Conservation (phyloP, 2,113 vertebrate species). For the Phylloscopus whistleri region DNA sequence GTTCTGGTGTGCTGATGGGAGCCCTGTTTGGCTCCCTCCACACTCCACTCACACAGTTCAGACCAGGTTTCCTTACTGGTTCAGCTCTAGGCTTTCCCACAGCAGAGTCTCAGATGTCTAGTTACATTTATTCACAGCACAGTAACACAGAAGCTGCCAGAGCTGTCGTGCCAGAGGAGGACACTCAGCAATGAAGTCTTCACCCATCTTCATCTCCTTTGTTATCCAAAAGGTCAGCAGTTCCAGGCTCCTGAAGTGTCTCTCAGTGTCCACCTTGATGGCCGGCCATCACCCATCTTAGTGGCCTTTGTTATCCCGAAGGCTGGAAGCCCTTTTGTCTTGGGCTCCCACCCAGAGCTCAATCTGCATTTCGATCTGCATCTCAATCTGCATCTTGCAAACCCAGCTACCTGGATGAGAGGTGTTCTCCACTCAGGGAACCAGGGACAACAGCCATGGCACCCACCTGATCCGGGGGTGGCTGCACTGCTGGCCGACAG, state of each 20-base stretch:
- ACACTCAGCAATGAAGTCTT: not conserved
- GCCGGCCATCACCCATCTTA: rapidly evolving
- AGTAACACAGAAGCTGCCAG: not conserved
- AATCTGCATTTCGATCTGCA: not conserved
- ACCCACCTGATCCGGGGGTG: not conserved
- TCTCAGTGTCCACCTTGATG: too few species aligned
- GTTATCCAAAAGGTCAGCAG: not conserved
- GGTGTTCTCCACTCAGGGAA: not conserved
- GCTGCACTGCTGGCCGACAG: not conserved
- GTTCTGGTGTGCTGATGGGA: rapidly evolving
- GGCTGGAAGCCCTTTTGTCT: not conserved
- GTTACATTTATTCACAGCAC: not conserved
- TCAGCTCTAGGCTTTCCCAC: not conserved
- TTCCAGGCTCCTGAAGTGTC: not conserved
- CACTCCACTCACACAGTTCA: not conserved
- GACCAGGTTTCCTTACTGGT: rapidly evolving
- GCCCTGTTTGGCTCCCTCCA: rapidly evolving
- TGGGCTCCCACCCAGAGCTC: not conserved
- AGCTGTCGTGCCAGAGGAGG: not conserved
- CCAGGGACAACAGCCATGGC: rapidly evolving
- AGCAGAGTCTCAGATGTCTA: not conserved
- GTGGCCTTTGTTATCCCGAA: not conserved
- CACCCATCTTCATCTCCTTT: not conserved
- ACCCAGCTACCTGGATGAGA: not conserved
- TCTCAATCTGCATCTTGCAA: not conserved